These are phyloP conservation scores for Herminia tarsipennalis DNA, from an alignment of 2,888 invertebrate genomes.

Conservation along the genomic window DNA sequence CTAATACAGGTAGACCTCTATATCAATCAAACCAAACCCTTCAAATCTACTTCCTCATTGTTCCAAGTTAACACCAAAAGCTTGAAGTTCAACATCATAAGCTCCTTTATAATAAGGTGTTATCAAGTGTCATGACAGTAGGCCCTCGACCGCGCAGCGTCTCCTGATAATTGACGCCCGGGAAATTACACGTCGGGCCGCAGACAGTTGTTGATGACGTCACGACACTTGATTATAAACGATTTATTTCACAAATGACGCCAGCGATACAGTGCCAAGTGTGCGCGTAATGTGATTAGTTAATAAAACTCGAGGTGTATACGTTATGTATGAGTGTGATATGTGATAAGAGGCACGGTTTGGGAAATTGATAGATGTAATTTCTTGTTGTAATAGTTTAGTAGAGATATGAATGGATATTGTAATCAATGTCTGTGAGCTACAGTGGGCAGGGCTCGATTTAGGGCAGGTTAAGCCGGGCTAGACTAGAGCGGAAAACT, in stretches of 20 bases:
- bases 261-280: constrained; percentile 36
- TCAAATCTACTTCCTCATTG: constrained; percentile 10
- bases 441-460: too few species aligned
- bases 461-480: too few species aligned
- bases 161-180: constrained; percentile 81
- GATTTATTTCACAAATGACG: constrained; percentile 78
- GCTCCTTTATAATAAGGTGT: constrained; percentile 64
- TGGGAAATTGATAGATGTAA: too few species aligned
- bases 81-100: constrained; percentile 35
- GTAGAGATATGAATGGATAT: not conserved
- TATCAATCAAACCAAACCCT: too few species aligned
- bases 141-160: constrained; percentile 68
- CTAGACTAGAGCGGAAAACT: too few species aligned
- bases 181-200: constrained; percentile 83
- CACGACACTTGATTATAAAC: constrained; percentile 83
- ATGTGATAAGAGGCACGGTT: too few species aligned
- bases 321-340: not conserved
- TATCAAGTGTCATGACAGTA: constrained; percentile 73
- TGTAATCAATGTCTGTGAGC: too few species aligned
- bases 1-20: too few species aligned
- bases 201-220: constrained; percentile 85
- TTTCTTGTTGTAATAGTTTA: too few species aligned
- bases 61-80: constrained; percentile 28
- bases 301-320: constrained; percentile 30
- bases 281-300: constrained; percentile 36